Evolutionary conservation across 2,888 invertebrate species (phyloP), one percentile per base, ranked within the genome.

Genomic region (Conops quadrifasciatus): DNA sequence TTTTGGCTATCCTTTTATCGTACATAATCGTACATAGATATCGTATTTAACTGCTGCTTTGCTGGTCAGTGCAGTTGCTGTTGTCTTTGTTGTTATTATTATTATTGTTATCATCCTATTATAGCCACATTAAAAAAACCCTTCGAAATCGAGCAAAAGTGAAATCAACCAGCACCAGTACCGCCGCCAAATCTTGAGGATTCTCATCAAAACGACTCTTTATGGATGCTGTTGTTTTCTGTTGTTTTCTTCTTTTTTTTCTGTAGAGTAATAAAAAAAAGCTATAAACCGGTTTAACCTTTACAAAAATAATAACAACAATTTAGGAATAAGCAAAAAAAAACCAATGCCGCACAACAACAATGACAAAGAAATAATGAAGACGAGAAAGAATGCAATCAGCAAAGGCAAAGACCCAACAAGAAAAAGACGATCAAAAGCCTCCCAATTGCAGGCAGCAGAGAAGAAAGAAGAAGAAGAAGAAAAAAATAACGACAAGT

Each of bases 321-420:
- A 56, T 56, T 56, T 24, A n/a, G 19, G 21, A 56, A n/a, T 36
- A 9, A 36, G 36, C 36, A 7, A 36, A 36, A n/a, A n/a, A 36
- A 36, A 49, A 49, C 49, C 16, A 56, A 16, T 13, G 49, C 4
- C 49, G 49, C 19, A 53, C 21, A 9, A 53, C 5, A 11, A 24
- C 19, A 53, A 53, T 21, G 11, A 53, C 19, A 24, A 56, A 49
- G 1, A n/a, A 49, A n/a, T 13, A 1, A 45, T 43, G n/a, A 49
- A n/a, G n/a, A 2, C 49, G 1, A 43, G 43, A 58, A 59, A 65
- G 68, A 63, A 67, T 71, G 24, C 53, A 62, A 67, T 59, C 67
- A 68, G 63, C 71, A 69, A 67, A 49, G 65, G 30, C n/a, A 71
- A 45, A 64, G 26, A 28, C 62, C 53, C 65, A 51, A 59, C 68